Conservation (phyloP, 2,797 vertebrate genomes). For the Morelia viridis region DNA sequence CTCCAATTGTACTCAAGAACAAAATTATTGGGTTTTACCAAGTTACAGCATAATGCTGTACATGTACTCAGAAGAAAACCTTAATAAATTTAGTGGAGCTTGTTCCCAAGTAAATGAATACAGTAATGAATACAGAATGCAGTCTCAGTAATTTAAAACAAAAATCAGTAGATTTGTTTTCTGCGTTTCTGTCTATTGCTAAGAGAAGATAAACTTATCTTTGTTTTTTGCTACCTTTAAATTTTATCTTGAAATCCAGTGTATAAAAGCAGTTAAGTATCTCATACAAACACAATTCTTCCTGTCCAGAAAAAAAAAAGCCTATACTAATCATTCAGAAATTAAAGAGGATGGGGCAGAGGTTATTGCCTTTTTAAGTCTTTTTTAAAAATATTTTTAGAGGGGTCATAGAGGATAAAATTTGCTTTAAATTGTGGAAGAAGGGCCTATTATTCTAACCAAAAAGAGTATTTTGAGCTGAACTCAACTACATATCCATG, state of each 20-base stretch:
- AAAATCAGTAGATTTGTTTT: background rate
- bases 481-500: background rate
- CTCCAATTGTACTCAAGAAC: background rate
- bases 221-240: background rate
- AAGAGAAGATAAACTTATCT: background rate
- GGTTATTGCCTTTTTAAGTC: background rate
- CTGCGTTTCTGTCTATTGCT: background rate
- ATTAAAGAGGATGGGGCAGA: background rate
- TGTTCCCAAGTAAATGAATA: background rate
- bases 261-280: background rate
- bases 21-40: accelerated
- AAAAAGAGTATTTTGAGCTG: background rate
- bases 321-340: background rate
- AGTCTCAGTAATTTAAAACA: background rate
- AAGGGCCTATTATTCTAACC: background rate
- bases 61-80: background rate
- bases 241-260: background rate
- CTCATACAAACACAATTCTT: background rate
- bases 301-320: background rate
- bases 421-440: background rate
- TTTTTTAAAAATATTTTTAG: background rate
- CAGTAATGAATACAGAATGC: background rate
- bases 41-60: background rate
- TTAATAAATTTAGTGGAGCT: background rate
- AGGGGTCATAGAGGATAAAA: background rate